phyloP scores from a whole-genome alignment of 1,140 invertebrate species.

The Scaptomyza hsui region DNA sequence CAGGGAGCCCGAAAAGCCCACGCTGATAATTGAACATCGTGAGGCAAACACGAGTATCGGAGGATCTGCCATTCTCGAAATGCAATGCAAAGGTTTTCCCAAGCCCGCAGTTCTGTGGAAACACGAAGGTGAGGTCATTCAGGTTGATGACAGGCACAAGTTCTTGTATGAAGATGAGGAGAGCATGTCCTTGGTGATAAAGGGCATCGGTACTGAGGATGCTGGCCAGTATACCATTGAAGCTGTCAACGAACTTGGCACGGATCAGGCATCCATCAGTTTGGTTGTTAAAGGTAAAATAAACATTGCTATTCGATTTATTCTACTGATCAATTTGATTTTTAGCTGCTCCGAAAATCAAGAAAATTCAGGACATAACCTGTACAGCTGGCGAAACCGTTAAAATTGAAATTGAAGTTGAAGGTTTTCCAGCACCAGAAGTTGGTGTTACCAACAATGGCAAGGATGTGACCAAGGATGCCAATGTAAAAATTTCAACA shows the following conservation, averaged over 20 bases:
- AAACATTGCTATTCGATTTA: conserved; percentile 1
- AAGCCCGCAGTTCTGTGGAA: conserved; percentile 96
- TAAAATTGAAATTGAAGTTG: conserved; percentile 91
- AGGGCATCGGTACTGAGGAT: conserved; percentile 92
- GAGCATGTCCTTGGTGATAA: conserved; percentile 94
- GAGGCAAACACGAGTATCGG: conserved; percentile 91
- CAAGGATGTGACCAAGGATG: conserved; percentile 88
- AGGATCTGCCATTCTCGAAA: conserved; percentile 97
- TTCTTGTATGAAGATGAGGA: conserved; percentile 97
- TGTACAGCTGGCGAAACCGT: conserved; percentile 89
- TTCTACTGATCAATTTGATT: conserved; percentile 57
- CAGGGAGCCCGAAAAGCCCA: conserved; percentile 92
- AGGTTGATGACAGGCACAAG: conserved; percentile 91
- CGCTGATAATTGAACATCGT: conserved; percentile 89
- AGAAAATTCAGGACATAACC: conserved; percentile 90
- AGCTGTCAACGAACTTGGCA: conserved; percentile 95
- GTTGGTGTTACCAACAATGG: conserved; percentile 95
- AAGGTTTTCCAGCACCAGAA: conserved; percentile 92
- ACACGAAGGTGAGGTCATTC: conserved; percentile 92
- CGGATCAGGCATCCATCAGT: conserved; percentile 90
- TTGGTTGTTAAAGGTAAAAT: conserved; percentile 88
- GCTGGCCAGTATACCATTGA: conserved; percentile 93
- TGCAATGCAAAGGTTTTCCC: conserved; percentile 96
- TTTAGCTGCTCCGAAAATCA: conserved; percentile 90
- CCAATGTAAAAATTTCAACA: conserved; percentile 89